Base-by-base conservation (phyloP, 2,888 invertebrate species). In the Portevinia maculata region DNA sequence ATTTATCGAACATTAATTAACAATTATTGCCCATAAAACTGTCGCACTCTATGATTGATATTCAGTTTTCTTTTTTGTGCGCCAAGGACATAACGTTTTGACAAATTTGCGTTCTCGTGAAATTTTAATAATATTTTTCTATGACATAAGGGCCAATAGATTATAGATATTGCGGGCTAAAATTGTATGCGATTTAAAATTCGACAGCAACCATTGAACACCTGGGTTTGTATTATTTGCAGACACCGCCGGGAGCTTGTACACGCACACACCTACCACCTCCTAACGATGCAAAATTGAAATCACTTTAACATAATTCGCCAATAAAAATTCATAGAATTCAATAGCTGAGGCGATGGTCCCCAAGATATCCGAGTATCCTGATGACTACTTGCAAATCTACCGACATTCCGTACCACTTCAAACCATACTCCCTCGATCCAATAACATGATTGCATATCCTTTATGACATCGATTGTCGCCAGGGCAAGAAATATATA, bases 291-390 rank as follows among this genome's bases (percentile, higher is more conserved):
- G 75, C 70, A 76, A 81, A 81, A 81, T 81, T 81, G 81, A 81
- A 81, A 81, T 81, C 76, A 76, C 81, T 81, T 81, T 81, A 81
- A 65, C 81, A 81, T 81, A 81, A 81, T 81, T 81, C 65, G 75
- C 53, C 81, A 81, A 75, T 81, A 81, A 81, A 81, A 81, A 81
- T 81, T 81, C 81, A 81, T 81, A 76, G 81, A 70, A 75, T 81
- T 81, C 81, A 76, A 81, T 81, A 65, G 81, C 39, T 39, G 21
- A 44, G 64, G 52, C 13, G 62, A 41, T 30, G 17, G 24, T 19
- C 46, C 50, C 39, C 30, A 53, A 39, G 44, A 17, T 17, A 32
- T 28, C 15, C 15, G 24, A 41, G 11, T 6, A 48, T n/a, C 24
- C 21, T 11, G 11, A 15, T 28, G 34, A 46, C 21, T 78, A 9